phyloP scores from a whole-genome alignment of 2,888 invertebrate species.

The Sclerodermus sp. region DNA sequence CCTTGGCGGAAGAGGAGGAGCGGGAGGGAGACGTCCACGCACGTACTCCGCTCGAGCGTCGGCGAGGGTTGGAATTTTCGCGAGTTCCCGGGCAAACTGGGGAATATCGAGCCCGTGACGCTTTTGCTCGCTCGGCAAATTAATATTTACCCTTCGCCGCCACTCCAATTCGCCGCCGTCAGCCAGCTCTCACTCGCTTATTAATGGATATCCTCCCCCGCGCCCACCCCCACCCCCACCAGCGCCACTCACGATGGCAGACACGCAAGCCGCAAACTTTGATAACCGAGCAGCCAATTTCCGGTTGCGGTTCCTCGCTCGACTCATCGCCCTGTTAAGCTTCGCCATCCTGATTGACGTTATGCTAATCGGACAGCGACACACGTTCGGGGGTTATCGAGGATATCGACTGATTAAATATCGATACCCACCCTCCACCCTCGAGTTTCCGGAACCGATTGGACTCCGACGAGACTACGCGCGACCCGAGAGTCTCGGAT shows the following conservation, averaged over 20 bases:
- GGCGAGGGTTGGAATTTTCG: no score
- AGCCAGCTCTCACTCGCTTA: slow-evolving; percentile 50
- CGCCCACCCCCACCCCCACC: slow-evolving; percentile 13
- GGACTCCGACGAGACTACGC: no score
- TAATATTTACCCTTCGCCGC: slow-evolving; percentile 54
- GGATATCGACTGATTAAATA: no score
- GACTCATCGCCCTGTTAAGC: slow-evolving; percentile 46
- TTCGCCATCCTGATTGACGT: slow-evolving; percentile 9
- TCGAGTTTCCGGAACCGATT: no score
- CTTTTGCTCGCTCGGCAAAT: slow-evolving; percentile 50
- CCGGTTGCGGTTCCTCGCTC: slow-evolving; percentile 54
- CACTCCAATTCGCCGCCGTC: slow-evolving; percentile 41
- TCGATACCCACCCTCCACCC: no score
- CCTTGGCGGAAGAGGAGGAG: no score
- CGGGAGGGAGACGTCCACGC: no score
- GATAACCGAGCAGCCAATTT: slow-evolving; percentile 58
- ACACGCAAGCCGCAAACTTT: slow-evolving; percentile 58
- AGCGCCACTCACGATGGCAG: slow-evolving; percentile 32
- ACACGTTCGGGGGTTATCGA: no score
- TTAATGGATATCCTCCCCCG: slow-evolving; percentile 52
- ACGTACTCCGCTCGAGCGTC: no score
- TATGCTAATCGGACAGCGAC: no score
- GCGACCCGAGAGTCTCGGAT: no score
- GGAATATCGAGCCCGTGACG: slow-evolving; percentile 22
- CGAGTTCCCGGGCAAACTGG: no score